A percentile compares a stretch with the other conserved stretches of the same genome.
Evolutionary conservation across 2,888 invertebrate species (phyloP).

Genomic region (Drosophila falleni): DNA sequence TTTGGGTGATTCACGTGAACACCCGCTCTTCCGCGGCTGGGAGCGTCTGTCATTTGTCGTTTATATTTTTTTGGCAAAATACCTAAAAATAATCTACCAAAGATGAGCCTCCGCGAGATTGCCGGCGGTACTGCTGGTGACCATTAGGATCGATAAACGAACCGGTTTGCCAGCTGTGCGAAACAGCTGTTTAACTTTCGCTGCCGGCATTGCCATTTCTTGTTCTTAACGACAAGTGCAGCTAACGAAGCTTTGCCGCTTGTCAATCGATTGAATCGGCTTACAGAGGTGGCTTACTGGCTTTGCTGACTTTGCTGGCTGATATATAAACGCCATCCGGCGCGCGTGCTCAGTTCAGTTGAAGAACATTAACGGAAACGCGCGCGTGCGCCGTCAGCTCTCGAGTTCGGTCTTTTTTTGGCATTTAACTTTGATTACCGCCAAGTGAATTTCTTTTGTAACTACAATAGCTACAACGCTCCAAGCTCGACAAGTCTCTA

Average conservation of each 20-base stretch:
- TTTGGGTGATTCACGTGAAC: conserved; percentile 37
- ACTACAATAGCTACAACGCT: conserved; percentile 18
- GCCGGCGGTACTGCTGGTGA: conserved; percentile 14
- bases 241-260: conserved; percentile 58
- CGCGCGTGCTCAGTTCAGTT: conserved; percentile 78
- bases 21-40: conserved; percentile 36
- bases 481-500: conserved; percentile 12
- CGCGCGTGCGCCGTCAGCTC: conserved; percentile 65
- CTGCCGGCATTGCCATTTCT: conserved; percentile 63
- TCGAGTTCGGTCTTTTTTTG: conserved; percentile 27
- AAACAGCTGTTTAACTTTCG: conserved; percentile 76
- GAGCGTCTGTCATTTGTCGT: conserved; percentile 29
- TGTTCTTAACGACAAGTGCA: conserved; percentile 49
- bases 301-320: conserved; percentile 12
- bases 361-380: conserved; percentile 75
- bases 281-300: conserved; percentile 10
- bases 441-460: conserved; percentile 65
- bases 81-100: conserved; percentile 45
- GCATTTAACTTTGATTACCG: conserved; percentile 19
- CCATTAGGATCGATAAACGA: conserved; percentile 36
- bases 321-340: conserved; percentile 71
- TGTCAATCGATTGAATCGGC: conserved; percentile 18
- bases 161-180: conserved; percentile 75
- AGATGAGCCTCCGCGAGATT: conserved; percentile 8
- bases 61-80: neutral